Base-by-base conservation (phyloP, 2,797 vertebrate genomes). In the Alectoris magna region DNA sequence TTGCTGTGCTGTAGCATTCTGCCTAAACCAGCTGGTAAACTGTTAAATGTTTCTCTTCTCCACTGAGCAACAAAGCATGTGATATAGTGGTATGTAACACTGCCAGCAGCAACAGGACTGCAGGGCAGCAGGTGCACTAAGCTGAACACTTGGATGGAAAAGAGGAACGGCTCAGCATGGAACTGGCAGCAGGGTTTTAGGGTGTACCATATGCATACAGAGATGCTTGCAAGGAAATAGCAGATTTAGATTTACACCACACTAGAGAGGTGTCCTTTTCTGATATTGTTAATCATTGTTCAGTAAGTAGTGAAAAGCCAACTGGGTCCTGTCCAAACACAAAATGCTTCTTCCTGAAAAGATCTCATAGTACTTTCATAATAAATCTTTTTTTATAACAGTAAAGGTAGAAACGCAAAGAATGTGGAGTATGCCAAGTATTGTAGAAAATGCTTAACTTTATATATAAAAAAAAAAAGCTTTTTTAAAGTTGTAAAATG, bases 201-300 rank as follows among this genome's bases (percentile, higher is more conserved):
- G 51, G 21, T 17, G 46, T 62, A 39, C 91, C 67, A 18, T 76
- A 3, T 46, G 77, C 0, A 4, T 34, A 21, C 23, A 7, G 83
- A n/a, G 79, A 14, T 12, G 11, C 78, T 48, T 26, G 15, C 22
- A 26, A 49, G 83, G 72, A 29, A 48, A 41, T 3, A 48, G 44
- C 69, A 7, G 8, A 17, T 10, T 38, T 3, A 15, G 46, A 4
- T 46, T 17, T 10, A 1, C 13, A 15, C 4, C 39, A 7, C 49
- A 15, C 11, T 55, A 6, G 3, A 14, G 23, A 24, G 48, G 41
- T 66, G 0, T 26, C 36, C 59, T n/a, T 27, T 51, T 10, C 43
- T 51, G 46, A 2, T 8, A 0, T 11, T 39, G 22, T 13, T 48
- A 36, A 2, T n/a, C 1, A 0, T 12, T 43, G 38, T 46, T 75